Conservation (phyloP, 2,888 invertebrate genomes). For the Glomeris marginata region DNA sequence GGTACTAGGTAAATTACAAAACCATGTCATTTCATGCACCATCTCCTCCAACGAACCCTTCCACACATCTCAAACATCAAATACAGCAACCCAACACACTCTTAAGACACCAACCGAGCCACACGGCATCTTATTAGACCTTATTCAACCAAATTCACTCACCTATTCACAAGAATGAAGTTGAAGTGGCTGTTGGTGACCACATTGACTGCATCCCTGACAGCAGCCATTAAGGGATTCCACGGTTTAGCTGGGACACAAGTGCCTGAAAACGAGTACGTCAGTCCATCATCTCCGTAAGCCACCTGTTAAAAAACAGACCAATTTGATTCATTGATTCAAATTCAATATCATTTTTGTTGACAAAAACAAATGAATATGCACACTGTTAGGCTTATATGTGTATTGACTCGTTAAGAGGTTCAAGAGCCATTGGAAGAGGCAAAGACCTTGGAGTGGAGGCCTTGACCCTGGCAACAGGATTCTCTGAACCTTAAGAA, state of each 20-base stretch:
- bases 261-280: slow-evolving; percentile 48
- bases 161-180: slow-evolving; percentile 53
- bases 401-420: neutral
- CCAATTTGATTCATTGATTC: too few species aligned
- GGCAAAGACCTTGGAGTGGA: neutral
- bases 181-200: slow-evolving; percentile 44
- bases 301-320: slow-evolving; percentile 35
- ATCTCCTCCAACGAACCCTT: too few species aligned
- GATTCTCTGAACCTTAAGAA: neutral
- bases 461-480: neutral
- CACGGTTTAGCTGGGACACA: slow-evolving; percentile 48
- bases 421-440: neutral
- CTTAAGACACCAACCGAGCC: too few species aligned
- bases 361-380: too few species aligned
- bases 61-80: too few species aligned
- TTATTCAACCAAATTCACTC: neutral
- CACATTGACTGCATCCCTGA: slow-evolving; percentile 37
- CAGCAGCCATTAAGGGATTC: slow-evolving; percentile 37
- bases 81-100: too few species aligned
- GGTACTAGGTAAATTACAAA: too few species aligned
- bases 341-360: too few species aligned
- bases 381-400: neutral
- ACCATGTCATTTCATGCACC: too few species aligned
- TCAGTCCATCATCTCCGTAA: slow-evolving; percentile 47
- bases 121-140: too few species aligned